A percentile compares a stretch with the other conserved stretches of the same genome.
Evolutionary conservation across 2,113 vertebrate genomes (phyloP).

Genomic region (Heterocephalus glaber): DNA sequence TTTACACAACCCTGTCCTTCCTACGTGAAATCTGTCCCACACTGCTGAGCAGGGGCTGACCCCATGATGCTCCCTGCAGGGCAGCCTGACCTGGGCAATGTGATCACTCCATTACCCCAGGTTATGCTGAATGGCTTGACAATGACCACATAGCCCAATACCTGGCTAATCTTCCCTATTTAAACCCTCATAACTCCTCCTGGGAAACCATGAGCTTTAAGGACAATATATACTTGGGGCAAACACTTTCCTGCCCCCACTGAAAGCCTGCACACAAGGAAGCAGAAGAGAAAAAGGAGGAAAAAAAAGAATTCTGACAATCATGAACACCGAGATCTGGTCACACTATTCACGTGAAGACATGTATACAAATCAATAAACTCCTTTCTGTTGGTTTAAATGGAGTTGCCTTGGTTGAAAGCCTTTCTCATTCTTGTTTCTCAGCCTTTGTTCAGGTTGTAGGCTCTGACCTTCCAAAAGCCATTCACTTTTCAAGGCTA

Average conservation of each 20-base stretch:
- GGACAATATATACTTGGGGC: neutral
- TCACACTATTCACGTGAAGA: neutral
- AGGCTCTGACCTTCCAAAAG: constrained; percentile 5
- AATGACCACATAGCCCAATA: neutral
- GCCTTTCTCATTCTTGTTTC: neutral
- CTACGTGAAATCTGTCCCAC: neutral
- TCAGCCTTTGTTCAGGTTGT: neutral
- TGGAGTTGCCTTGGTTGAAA: neutral
- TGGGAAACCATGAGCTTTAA: neutral
- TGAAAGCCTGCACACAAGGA: neutral
- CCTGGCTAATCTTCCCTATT: neutral
- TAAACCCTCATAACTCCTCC: neutral
- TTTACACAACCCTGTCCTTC: neutral
- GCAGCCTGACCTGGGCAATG: neutral
- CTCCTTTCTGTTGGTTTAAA: neutral
- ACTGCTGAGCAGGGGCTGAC: neutral
- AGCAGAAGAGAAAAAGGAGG: neutral
- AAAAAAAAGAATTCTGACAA: neutral
- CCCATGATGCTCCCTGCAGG: neutral
- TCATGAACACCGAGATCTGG: neutral
- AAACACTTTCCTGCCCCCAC: neutral
- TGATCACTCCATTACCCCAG: neutral
- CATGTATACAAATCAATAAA: neutral
- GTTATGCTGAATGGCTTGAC: neutral
- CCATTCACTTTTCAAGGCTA: neutral